Evolutionary conservation across 2,888 invertebrate species (phyloP), one percentile per base, ranked within the genome.

Genomic region (Trachelus iudaicus): DNA sequence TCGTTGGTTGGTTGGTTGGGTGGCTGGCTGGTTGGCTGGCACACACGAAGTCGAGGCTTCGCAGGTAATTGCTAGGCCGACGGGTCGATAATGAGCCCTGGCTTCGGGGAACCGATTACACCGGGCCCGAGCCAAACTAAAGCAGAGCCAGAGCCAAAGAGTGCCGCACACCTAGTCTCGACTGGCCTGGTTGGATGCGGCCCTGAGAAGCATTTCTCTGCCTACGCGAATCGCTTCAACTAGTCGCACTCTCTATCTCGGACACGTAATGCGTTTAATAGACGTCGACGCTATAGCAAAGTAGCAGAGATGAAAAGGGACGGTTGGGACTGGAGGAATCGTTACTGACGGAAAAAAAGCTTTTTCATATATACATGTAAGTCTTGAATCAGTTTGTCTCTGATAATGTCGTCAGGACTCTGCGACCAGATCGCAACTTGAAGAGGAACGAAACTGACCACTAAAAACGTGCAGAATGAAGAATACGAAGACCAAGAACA

Each of bases 41-140:
- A 88, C 87, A 89, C 87, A 89, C 88, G 87, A 87, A 90, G 89
- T 87, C 85, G 87, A 90, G 89, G 89, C 87, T 89, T 89, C 89
- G 89, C 91, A 90, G 91, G 91, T 91, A 91, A 91, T 91, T 91
- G 91, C 91, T 90, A 90, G 91, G 90, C 91, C 91, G 91, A 90
- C 91, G 91, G 91, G 91, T 91, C 91, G 91, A 91, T 91, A 91
- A 91, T 91, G 91, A 91, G 91, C 90, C 90, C 88, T 88, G 90
- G 91, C 90, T 91, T 91, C 91, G 91, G 86, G 89, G 91, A 91
- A 91, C 91, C 91, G 91, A 91, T 91, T 91, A 91, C 91, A 89
- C 78, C 78, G 75, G 71, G 71, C 71, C 71, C 13, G 33, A 88
- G 89, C 89, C 84, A 89, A 87, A 87, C 90, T 87, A 89, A 89